Base-by-base conservation (phyloP, 1,140 invertebrate genomes). In the Drosophila guanche region DNA sequence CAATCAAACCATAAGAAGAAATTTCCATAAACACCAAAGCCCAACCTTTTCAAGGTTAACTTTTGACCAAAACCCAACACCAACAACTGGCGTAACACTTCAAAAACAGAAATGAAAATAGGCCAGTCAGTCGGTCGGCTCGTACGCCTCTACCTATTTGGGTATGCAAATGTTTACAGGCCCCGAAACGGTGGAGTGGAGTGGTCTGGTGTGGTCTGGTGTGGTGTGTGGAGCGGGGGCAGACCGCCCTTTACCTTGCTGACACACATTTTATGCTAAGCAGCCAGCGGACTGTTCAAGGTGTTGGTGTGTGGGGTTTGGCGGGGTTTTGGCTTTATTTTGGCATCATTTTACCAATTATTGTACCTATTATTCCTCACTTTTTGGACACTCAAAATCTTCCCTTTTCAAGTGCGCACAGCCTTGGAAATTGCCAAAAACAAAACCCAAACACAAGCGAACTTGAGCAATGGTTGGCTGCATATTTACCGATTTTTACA, bases 261-360 rank as follows among this genome's bases (percentile, higher is more conserved):
- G 83, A 86, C 83, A 86, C 75, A 86, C 83, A 86, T 86, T 86
- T 86, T 89, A 86, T 86, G 83, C 79, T 79, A 86, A 86, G 50
- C 16, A 79, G 74, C 56, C 75, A 54, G 45, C 66, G 37, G 53
- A 77, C 48, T 43, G 48, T 33, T 67, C 53, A 53, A 65, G 54
- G 45, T 54, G 50, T 62, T 75, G 48, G 20, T 45, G 42, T 42
- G 29, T 27, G 14, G 53, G 59, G 57, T 61, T 43, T 55, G 33
- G 51, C 63, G 40, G 58, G 54, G 48, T 57, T 60, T 52, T 77
- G 16, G n/a, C n/a, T n/a, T n/a, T n/a, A n/a, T n/a, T n/a, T n/a
- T n/a, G n/a, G n/a, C n/a, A n/a, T n/a, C n/a, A n/a, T n/a, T n/a
- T n/a, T n/a, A n/a, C 16, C 16, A 20, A 20, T 20, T 20, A 20